Evolutionary conservation across 2,113 vertebrate genomes (phyloP).

Genomic region (Hemibagrus wyckioides): DNA sequence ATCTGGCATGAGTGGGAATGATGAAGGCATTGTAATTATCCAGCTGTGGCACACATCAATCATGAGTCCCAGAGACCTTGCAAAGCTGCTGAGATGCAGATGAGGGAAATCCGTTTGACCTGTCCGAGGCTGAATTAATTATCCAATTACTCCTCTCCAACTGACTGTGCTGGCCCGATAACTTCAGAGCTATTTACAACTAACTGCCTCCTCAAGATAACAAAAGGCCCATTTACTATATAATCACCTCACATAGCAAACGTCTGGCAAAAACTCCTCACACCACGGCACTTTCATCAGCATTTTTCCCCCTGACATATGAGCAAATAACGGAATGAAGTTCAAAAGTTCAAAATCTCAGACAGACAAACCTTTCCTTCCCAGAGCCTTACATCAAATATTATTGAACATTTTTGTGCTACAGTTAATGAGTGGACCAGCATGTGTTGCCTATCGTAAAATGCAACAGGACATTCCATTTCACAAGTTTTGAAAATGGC

Average conservation of each 20-base stretch:
- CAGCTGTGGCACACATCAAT: slow-evolving; percentile 67
- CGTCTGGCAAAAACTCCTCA: slow-evolving; percentile 57
- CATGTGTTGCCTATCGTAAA: neutral
- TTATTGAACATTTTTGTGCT: neutral
- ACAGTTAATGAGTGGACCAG: neutral
- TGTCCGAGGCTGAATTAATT: slow-evolving; percentile 75
- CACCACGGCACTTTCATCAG: slow-evolving; percentile 57
- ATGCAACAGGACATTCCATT: neutral
- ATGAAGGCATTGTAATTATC: slow-evolving; percentile 59
- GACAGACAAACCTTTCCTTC: neutral
- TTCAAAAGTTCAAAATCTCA: slow-evolving; percentile 20
- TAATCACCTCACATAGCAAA: slow-evolving; percentile 68
- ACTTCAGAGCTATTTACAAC: slow-evolving; percentile 71
- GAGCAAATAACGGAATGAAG: slow-evolving; percentile 18
- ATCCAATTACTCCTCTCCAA: slow-evolving; percentile 73
- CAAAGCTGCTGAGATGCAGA: slow-evolving; percentile 53
- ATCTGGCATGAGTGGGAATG: slow-evolving; percentile 24
- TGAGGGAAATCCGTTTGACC: slow-evolving; percentile 70
- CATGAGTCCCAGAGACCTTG: slow-evolving; percentile 61
- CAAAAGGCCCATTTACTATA: slow-evolving; percentile 62
- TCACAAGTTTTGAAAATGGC: neutral
- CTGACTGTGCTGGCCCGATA: slow-evolving; percentile 72
- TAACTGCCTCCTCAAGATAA: slow-evolving; percentile 68
- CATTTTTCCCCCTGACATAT: slow-evolving; percentile 38
- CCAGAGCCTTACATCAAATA: neutral